Percentiles rank a stretch among this genome's conserved stretches.
These are phyloP conservation scores for Caradrina kadenii DNA, from an alignment of 2,888 invertebrate genomes.

Conservation along the genomic window DNA sequence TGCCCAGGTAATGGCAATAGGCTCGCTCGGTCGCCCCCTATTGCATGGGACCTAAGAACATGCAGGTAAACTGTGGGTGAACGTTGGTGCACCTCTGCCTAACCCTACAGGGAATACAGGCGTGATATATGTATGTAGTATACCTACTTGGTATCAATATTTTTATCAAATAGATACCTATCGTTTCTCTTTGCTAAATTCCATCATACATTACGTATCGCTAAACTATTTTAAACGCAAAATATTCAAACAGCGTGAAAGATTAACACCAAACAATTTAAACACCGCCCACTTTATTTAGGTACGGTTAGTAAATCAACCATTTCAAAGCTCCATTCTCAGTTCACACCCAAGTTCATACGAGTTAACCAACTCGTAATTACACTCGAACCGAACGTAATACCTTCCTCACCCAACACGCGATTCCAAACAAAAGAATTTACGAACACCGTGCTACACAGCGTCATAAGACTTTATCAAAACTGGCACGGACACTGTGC, in stretches of 20 bases:
- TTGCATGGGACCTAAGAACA: no score
- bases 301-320: not conserved
- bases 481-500: conserved; percentile 1
- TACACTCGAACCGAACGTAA: conserved; percentile 42
- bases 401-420: conserved; percentile 28
- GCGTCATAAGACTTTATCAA: not conserved
- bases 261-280: conserved; percentile 7
- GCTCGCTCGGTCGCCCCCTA: no score
- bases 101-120: no score
- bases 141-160: no score
- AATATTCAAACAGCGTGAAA: conserved; percentile 9
- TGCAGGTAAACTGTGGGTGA: no score
- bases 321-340: conserved; percentile 34
- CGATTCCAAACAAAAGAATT: conserved; percentile 36
- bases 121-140: no score
- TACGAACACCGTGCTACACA: conserved; percentile 33
- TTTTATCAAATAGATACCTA: no score
- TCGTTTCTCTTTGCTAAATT: no score
- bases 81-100: no score
- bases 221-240: not conserved
- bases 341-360: conserved; percentile 35
- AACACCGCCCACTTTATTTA: conserved; percentile 13
- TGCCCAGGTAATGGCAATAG: no score
- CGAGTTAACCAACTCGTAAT: conserved; percentile 43
- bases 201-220: not conserved